Evolutionary conservation across 2,888 invertebrate species (phyloP).

Genomic region (Metalampra italica): DNA sequence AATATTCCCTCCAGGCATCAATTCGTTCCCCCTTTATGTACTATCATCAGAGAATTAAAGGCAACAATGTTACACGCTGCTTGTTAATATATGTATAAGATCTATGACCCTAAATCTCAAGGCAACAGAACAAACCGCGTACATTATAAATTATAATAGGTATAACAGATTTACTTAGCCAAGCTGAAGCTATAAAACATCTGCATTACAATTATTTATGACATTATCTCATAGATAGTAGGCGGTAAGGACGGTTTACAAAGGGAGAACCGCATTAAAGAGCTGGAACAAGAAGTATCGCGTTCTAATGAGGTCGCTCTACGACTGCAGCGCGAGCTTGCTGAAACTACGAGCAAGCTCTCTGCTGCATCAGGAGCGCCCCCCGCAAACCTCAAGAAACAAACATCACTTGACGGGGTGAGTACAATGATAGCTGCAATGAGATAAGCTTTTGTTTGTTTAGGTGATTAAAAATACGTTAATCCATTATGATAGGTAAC

Average conservation of each 20-base stretch:
- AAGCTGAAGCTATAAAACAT: too few species aligned
- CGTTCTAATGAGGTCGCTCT: conserved; percentile 87
- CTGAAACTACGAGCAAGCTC: conserved; percentile 81
- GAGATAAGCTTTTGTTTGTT: background rate
- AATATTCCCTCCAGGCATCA: too few species aligned
- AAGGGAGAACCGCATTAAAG: conserved; percentile 84
- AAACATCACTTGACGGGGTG: conserved; percentile 79
- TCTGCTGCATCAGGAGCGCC: conserved; percentile 54
- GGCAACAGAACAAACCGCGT: too few species aligned
- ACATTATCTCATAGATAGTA: conserved; percentile 48
- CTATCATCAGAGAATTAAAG: too few species aligned
- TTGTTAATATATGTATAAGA: too few species aligned
- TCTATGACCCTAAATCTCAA: too few species aligned
- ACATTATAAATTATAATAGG: too few species aligned
- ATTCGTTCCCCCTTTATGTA: too few species aligned
- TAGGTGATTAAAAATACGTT: background rate
- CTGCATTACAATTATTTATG: too few species aligned
- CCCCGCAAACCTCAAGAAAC: conserved; percentile 76
- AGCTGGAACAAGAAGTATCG: conserved; percentile 91
- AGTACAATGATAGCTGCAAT: conserved; percentile 17
- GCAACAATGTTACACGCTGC: too few species aligned
- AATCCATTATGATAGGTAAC: background rate
- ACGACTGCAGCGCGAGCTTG: conserved; percentile 84
- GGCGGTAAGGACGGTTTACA: conserved; percentile 80
- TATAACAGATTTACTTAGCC: too few species aligned